Evolutionary conservation across 2,888 invertebrate species (phyloP).

Genomic region (Phyllotreta cruciferae): DNA sequence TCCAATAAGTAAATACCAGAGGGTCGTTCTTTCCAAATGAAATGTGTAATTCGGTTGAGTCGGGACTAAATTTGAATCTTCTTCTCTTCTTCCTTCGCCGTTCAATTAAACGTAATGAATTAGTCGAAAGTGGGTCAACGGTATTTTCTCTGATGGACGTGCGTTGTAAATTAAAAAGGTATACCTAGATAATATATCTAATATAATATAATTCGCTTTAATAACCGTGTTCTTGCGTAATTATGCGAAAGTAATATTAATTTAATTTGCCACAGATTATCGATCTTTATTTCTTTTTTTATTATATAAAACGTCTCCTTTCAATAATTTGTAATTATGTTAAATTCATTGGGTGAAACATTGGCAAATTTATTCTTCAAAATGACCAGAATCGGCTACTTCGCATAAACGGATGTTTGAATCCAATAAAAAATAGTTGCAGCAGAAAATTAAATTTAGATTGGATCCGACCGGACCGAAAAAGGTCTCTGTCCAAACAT

Average conservation of each 20-base stretch:
- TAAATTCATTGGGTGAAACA: too few species aligned
- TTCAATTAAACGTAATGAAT: conserved; percentile 43
- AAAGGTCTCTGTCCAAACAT: conserved; percentile 37
- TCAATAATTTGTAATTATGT: too few species aligned
- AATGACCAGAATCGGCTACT: background rate
- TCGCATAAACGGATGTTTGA: conserved; percentile 1
- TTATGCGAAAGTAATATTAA: too few species aligned
- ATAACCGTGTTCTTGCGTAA: too few species aligned
- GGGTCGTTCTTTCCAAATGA: conserved; percentile 50
- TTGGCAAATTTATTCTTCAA: too few species aligned
- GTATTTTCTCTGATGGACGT: conserved; percentile 25
- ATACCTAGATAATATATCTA: too few species aligned
- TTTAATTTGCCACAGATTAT: too few species aligned
- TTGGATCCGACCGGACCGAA: conserved; percentile 16
- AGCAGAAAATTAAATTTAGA: conserved; percentile 21
- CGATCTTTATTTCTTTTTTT: too few species aligned
- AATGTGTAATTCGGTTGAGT: conserved; percentile 50
- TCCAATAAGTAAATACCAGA: conserved; percentile 52
- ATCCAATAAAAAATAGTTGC: conserved; percentile 21
- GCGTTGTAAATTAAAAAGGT: conserved; percentile 14
- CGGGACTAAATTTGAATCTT: conserved; percentile 48
- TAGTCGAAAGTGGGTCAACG: conserved; percentile 37
- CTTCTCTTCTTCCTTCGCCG: conserved; percentile 36
- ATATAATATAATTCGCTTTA: too few species aligned
- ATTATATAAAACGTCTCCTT: too few species aligned